phyloP scores from a whole-genome alignment of 2,888 invertebrate species.

The Cosmia pyralina region DNA sequence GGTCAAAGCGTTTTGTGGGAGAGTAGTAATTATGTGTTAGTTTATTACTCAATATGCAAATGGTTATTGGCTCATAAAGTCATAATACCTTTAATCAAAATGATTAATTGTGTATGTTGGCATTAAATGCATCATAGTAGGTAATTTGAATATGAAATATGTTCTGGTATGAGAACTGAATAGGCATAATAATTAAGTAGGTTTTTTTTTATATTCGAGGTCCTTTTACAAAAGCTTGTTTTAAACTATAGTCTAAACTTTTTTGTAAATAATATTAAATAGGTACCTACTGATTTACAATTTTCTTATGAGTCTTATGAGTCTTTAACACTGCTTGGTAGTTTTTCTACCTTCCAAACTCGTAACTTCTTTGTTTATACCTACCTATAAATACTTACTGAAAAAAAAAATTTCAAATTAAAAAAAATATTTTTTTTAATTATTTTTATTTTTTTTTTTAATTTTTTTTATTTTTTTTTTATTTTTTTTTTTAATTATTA shows the following conservation, averaged over 20 bases:
- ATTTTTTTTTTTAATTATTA: no score
- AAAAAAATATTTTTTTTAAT: no score
- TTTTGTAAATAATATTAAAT: neutral
- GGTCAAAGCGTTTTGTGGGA: conserved; percentile 25
- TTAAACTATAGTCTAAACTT: neutral
- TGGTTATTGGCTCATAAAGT: conserved; percentile 1
- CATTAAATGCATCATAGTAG: conserved; percentile 4
- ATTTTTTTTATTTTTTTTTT: no score
- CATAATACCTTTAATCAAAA: conserved; percentile 10
- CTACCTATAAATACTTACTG: neutral
- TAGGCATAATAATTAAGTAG: neutral
- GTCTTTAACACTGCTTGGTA: no score
- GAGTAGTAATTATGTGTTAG: conserved; percentile 24
- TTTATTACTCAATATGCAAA: conserved; percentile 21
- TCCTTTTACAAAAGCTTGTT: neutral
- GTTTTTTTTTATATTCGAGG: neutral
- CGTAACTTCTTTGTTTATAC: no score
- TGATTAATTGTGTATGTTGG: conserved; percentile 15
- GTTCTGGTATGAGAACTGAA: neutral
- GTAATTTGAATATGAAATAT: neutral
- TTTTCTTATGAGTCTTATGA: no score
- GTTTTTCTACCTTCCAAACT: no score
- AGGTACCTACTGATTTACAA: no score
- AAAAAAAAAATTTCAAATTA: no score
- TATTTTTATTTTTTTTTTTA: no score